Conservation (phyloP, 2,797 vertebrate genomes). For the Echeneis naucrates region DNA sequence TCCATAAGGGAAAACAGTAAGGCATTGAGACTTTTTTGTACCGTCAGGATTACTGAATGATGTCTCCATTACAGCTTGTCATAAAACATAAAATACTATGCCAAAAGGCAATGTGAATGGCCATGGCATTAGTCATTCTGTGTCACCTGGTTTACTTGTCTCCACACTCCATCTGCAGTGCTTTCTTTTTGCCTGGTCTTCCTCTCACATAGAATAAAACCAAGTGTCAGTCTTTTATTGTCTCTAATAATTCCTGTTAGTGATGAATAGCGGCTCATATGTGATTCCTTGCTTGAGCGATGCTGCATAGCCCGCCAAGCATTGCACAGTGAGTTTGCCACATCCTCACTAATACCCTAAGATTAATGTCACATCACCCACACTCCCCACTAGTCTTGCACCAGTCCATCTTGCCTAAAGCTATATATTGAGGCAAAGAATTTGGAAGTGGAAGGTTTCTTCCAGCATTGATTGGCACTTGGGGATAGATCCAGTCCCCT, state of each 20-base stretch:
- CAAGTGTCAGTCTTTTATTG: conserved; percentile 18
- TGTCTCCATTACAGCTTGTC: conserved; percentile 48
- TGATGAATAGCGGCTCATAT: conserved; percentile 9
- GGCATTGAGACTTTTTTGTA: conserved; percentile 44
- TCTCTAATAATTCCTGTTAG: conserved; percentile 20
- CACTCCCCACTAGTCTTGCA: conserved; percentile 48
- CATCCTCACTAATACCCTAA: conserved; percentile 70
- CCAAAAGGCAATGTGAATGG: conserved; percentile 47
- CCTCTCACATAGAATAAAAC: conserved; percentile 27
- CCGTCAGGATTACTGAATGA: conserved; percentile 49
- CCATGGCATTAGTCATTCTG: conserved; percentile 36
- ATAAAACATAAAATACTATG: conserved; percentile 45
- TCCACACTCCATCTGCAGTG: conserved; percentile 13
- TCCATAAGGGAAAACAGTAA: conserved; percentile 46
- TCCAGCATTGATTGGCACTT: conserved; percentile 76
- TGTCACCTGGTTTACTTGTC: conserved; percentile 45
- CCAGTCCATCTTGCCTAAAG: conserved; percentile 60
- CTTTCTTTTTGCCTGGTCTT: conserved; percentile 12
- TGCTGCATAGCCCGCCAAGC: conserved; percentile 27
- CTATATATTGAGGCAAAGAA: conserved; percentile 56
- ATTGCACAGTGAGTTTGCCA: conserved; percentile 38
- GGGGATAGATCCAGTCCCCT: conserved; percentile 67
- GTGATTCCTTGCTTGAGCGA: conserved; percentile 21
- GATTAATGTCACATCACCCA: conserved; percentile 77
- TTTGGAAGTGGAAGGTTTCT: conserved; percentile 56